These are phyloP conservation scores for Asobara japonica DNA, from an alignment of 1,140 invertebrate genomes.

Conservation along the genomic window DNA sequence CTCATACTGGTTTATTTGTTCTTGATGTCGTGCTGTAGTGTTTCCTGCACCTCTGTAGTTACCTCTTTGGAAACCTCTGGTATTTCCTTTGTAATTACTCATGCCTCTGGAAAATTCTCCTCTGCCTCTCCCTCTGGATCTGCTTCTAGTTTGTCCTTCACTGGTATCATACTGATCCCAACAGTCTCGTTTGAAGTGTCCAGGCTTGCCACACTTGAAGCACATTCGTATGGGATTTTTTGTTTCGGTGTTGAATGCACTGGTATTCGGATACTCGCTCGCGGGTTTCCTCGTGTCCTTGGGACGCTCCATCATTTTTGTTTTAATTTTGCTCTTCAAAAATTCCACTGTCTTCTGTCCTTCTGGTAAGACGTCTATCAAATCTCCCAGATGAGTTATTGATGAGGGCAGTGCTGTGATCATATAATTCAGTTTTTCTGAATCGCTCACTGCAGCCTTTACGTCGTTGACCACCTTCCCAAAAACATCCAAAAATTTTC, in stretches of 20 bases:
- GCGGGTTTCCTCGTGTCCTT: not conserved
- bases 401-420: slow-evolving; percentile 44
- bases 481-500: slow-evolving; percentile 44
- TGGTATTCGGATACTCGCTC: slow-evolving; percentile 16
- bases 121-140: too few species aligned
- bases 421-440: slow-evolving; percentile 52
- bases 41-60: slow-evolving; percentile 22
- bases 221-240: slow-evolving; percentile 14
- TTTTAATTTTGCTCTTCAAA: slow-evolving; percentile 25
- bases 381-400: slow-evolving; percentile 49
- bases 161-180: not conserved
- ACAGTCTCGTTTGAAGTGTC: slow-evolving; percentile 28
- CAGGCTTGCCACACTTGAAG: slow-evolving; percentile 27
- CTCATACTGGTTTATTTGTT: too few species aligned
- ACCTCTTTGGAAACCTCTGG: slow-evolving; percentile 22
- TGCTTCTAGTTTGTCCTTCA: not conserved
- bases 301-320: not conserved
- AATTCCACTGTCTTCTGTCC: slow-evolving; percentile 26
- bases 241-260: slow-evolving; percentile 26
- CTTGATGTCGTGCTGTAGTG: not conserved
- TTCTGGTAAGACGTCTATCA: slow-evolving; percentile 35
- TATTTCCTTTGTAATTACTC: slow-evolving; percentile 2
- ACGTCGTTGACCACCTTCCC: slow-evolving; percentile 46
- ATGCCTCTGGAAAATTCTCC: not conserved
- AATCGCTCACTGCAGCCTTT: slow-evolving; percentile 43